Base-by-base conservation (phyloP, 2,888 invertebrate genomes). In the Drosophila limbata region DNA sequence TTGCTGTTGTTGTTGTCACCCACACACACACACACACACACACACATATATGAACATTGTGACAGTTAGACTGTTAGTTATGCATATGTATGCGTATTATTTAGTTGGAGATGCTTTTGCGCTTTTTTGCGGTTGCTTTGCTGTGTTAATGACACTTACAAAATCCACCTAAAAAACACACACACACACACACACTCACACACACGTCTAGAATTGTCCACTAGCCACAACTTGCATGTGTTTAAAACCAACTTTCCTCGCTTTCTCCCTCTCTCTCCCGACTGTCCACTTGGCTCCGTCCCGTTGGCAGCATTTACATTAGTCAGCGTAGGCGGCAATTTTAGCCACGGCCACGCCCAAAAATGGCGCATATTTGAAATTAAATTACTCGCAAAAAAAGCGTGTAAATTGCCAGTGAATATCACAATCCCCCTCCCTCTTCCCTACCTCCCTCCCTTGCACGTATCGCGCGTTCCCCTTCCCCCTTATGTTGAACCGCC, bases 381-480 rank as follows among this genome's bases (percentile, higher is more conserved):
- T 87, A 89, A 89, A 87, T 86, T 86, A 87, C 84, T 84, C 73
- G 87, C 73, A 73, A 84, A 85, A 85, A 86, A 86, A 88, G 84
- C 84, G 86, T 89, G 88, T 87, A 84, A 89, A 89, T 86, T 89
- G 84, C 79, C 76, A 86, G 76, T 88, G 84, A 86, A 86, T 86
- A 69, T 28, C 25, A 25, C 25, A 25, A 25, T 25, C 56, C 60
- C 13, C 55, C 52, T 9, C n/a, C 51, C 8, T 5, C 0, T 5
- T 21, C 17, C 9, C 60, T 13, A 2, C 4, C 1, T 2, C 40
- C 37, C 21, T 9, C 44, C 15, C 11, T 2, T 21, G 25, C 21
- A 9, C 44, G 8, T n/a, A 1, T 1, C 40, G 15, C 19, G 11
- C 6, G 11, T n/a, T 8, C 17, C 2, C 28, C 21, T 19, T 5